phyloP scores from a whole-genome alignment of 2,888 invertebrate genomes.

The Disparrhopalites patrizii region DNA sequence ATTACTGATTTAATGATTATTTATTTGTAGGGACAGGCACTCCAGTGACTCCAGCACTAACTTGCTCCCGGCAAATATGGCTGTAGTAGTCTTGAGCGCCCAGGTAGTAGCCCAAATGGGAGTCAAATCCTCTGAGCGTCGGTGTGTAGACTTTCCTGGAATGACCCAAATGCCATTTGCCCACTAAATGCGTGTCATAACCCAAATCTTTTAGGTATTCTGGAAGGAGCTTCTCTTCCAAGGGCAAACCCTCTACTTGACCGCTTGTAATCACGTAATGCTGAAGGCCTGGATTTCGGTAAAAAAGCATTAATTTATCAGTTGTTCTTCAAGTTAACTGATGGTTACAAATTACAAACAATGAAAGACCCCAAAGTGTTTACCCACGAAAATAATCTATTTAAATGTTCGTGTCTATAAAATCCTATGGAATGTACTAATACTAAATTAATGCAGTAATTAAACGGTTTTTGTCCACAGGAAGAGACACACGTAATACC shows the following conservation, averaged over 20 bases:
- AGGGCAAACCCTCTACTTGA: slow-evolving; percentile 68
- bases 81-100: slow-evolving; percentile 73
- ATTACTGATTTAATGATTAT: too few species aligned
- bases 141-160: slow-evolving; percentile 68
- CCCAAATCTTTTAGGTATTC: slow-evolving; percentile 63
- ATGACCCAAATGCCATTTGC: slow-evolving; percentile 86
- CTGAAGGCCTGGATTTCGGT: slow-evolving; percentile 67
- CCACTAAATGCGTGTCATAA: slow-evolving; percentile 76
- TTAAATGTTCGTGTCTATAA: too few species aligned
- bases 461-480: too few species aligned
- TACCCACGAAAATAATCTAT: too few species aligned
- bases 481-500: too few species aligned
- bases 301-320: not conserved
- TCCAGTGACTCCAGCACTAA: not conserved
- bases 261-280: slow-evolving; percentile 64
- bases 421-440: too few species aligned
- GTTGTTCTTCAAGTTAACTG: too few species aligned
- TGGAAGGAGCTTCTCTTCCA: slow-evolving; percentile 65
- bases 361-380: too few species aligned
- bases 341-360: too few species aligned
- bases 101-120: slow-evolving; percentile 73
- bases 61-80: slow-evolving; percentile 53
- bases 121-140: slow-evolving; percentile 70
- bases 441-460: too few species aligned
- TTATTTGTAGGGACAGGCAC: not conserved